Evolutionary conservation across 2,113 vertebrate species (phyloP).

Genomic region (Phodopus roborovskii): DNA sequence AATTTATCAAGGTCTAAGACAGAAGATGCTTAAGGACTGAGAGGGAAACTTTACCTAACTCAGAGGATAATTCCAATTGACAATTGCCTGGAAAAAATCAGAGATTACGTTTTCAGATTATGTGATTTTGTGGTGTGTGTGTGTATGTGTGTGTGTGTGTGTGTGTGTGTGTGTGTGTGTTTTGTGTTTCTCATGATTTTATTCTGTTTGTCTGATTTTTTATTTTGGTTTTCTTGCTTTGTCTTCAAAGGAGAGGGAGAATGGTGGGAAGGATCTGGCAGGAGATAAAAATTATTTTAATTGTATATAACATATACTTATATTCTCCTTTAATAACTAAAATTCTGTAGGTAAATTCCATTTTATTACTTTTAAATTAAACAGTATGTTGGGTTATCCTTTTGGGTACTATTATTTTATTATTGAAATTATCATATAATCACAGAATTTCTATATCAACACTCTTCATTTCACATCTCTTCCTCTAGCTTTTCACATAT

Average conservation of each 20-base stretch:
- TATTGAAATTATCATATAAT: not conserved
- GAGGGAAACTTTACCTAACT: not conserved
- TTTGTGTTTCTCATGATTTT: not conserved
- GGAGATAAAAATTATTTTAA: not conserved
- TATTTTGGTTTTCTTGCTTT: not conserved
- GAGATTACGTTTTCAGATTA: not conserved
- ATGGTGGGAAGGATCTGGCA: not conserved
- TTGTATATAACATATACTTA: not conserved
- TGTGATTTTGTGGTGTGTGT: not conserved
- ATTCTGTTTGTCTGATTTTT: not conserved
- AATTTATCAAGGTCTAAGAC: not conserved
- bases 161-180: not conserved
- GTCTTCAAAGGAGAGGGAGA: not conserved
- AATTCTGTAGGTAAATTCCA: not conserved
- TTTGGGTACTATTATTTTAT: not conserved
- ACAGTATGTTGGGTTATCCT: not conserved
- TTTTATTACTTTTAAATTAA: not conserved
- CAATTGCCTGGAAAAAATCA: not conserved
- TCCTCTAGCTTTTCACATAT: not conserved
- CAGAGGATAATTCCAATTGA: not conserved
- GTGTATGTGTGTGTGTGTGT: not conserved
- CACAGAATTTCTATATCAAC: not conserved
- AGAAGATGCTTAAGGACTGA: fast-evolving
- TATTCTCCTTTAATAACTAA: not conserved
- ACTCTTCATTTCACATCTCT: not conserved